Percentiles rank a stretch among this genome's conserved stretches.
Conservation (phyloP, 37 sponge, comb jelly and placozoan genomes). For the Diacarnus erythraeanus region DNA sequence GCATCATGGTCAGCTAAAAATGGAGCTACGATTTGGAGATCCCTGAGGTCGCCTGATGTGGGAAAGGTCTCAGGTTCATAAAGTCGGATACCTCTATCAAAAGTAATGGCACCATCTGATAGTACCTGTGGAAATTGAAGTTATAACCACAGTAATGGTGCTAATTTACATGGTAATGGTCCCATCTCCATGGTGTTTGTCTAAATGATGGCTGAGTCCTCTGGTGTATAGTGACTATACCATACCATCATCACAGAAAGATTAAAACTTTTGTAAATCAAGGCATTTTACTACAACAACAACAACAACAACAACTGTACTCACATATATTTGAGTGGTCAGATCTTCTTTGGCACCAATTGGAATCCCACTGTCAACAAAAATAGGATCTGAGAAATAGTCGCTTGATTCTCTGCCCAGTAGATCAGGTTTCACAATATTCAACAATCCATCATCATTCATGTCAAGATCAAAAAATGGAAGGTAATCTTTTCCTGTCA, state of each 20-base stretch:
- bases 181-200: too few species aligned
- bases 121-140: conserved; percentile 38
- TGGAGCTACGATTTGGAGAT: conserved; percentile 55
- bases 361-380: conserved; percentile 19
- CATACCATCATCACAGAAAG: too few species aligned
- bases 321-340: conserved; percentile 30
- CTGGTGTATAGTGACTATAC: too few species aligned
- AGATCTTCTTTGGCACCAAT: conserved; percentile 25
- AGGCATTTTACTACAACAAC: too few species aligned
- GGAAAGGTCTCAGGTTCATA: conserved; percentile 29
- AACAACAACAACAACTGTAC: too few species aligned
- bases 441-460: not conserved
- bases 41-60: too few species aligned
- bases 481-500: conserved; percentile 37
- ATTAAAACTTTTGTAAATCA: too few species aligned
- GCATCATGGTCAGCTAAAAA: conserved; percentile 75
- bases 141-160: too few species aligned
- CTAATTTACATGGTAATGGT: too few species aligned
- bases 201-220: too few species aligned
- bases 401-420: not conserved
- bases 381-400: conserved; percentile 28
- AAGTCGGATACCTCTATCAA: conserved; percentile 2
- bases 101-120: conserved; percentile 57
- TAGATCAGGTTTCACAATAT: not conserved
- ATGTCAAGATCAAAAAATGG: not conserved